Evolutionary conservation across 92 coral and sea anemone genomes (phyloP), one percentile per base, ranked within the genome.

Genomic region (Epizoanthus illoricatus): DNA sequence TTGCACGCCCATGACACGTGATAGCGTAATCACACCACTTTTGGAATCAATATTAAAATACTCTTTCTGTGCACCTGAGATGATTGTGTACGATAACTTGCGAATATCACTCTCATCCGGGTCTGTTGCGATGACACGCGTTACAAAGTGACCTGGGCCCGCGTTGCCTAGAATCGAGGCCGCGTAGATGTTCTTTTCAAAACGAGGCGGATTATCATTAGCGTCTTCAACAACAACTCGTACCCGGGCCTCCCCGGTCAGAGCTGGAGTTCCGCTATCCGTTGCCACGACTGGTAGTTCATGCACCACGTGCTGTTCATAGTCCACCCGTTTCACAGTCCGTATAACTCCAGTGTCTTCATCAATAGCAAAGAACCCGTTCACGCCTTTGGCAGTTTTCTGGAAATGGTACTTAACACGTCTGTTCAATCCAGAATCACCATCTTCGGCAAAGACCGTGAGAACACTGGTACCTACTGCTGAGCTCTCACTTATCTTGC

Each of bases 81-180:
- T 86, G 76, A 96, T 90, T 56, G 84, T 73, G 83, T 96, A 96
- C 40, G 80, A 88, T 61, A 96, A 72, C 83, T 88, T 90, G 39
- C 71, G 76, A 62, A 85, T 88, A 84, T 96, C 99, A 60, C 86
- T 81, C 57, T 96, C 95, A 80, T 96, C 99, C 43, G 90, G 90
- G 86, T 96, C 99, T 15, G 92, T 90, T 71, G 99, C 99, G 23
- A 96, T 74, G 70, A 96, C 96, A 41, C 92, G 94, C 75, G 98
- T 96, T 69, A 96, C 94, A 76, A 96, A 96, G 87, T 91, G 94
- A 18, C 94, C 95, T 54, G 99, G 99, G 74, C 97, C 98, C 57
- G 96, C 98, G 73, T 85, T 90, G 49, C 93, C 98, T 60, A 94
- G 91, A 56, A 96, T 91, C 61, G 99, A 91, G 24, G 98, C 90